Conservation (phyloP, 2,113 vertebrate species). For the Ranitomeya imitator region DNA sequence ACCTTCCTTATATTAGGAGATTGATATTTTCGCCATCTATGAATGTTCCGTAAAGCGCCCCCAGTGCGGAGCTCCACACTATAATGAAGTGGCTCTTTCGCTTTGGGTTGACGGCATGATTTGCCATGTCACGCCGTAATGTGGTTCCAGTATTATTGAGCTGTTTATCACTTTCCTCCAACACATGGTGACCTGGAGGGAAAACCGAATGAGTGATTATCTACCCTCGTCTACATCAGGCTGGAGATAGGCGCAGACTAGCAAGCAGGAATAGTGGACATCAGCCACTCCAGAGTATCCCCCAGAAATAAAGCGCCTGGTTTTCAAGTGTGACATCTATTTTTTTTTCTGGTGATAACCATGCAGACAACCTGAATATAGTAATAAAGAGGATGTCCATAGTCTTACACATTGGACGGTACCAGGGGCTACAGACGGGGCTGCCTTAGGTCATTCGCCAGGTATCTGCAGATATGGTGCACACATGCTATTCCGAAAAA, state of each 20-base stretch:
- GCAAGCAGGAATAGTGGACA: neutral
- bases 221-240: neutral
- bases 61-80: neutral
- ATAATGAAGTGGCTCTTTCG: neutral
- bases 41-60: neutral
- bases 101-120: neutral
- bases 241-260: neutral
- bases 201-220: slow-evolving; percentile 22
- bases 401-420: too few species aligned
- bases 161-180: slow-evolving; percentile 1
- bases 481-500: too few species aligned
- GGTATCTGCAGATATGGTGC: too few species aligned
- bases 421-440: too few species aligned
- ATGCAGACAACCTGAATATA: too few species aligned
- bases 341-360: too few species aligned
- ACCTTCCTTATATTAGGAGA: too few species aligned
- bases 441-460: too few species aligned
- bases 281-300: neutral
- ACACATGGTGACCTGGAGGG: slow-evolving; percentile 12
- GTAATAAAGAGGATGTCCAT: too few species aligned
- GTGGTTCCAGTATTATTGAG: neutral
- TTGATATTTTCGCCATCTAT: too few species aligned
- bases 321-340: too few species aligned
- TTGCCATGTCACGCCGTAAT: neutral
- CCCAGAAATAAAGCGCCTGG: too few species aligned